Percentiles rank a stretch among this genome's conserved stretches.
Conservation (phyloP, 2,113 vertebrate genomes). For the Eclectus roratus region DNA sequence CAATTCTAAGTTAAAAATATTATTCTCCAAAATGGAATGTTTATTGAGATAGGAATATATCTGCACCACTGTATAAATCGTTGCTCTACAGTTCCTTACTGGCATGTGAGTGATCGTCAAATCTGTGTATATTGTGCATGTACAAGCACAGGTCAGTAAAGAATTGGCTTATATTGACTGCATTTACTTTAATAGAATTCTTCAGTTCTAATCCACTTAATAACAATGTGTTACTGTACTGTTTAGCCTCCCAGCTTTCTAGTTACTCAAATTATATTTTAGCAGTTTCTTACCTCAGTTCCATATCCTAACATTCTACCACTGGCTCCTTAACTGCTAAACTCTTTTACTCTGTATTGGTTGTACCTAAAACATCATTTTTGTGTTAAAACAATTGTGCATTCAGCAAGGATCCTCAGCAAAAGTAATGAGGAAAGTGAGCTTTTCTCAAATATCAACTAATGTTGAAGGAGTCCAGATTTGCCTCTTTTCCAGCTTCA, state of each 20-base stretch:
- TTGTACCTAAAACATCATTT: neutral
- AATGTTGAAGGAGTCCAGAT: neutral
- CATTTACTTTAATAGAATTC: neutral
- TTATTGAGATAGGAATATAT: neutral
- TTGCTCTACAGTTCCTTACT: neutral
- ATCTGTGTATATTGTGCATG: neutral
- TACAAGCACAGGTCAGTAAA: neutral
- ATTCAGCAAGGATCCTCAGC: neutral
- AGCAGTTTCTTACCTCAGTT: neutral
- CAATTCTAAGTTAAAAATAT: neutral
- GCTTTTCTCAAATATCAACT: neutral
- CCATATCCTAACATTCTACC: neutral
- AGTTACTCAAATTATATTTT: neutral
- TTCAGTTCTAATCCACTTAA: neutral
- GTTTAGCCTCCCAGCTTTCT: neutral
- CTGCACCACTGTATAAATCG: neutral
- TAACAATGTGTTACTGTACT: neutral
- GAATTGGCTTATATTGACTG: neutral
- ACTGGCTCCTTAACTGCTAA: neutral
- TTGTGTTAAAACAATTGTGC: neutral
- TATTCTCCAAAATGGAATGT: neutral
- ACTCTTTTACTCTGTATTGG: neutral
- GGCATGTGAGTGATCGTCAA: neutral
- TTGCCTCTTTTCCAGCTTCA: neutral
- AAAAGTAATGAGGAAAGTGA: neutral